Base-by-base conservation (phyloP, 2,113 vertebrate species). In the Brachypodius melanocephalos region DNA sequence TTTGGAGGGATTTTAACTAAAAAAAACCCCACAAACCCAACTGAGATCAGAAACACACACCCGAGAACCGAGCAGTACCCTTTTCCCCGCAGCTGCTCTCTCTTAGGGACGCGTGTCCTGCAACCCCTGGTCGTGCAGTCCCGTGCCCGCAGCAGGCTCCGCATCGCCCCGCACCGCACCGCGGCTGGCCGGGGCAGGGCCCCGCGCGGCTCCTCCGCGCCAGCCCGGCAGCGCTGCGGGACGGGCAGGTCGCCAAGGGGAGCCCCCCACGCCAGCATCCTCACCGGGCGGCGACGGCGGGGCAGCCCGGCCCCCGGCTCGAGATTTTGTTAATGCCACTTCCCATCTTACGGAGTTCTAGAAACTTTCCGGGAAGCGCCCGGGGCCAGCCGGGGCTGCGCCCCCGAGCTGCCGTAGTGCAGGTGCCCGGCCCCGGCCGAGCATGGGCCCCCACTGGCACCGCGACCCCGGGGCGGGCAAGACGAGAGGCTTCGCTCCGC, bases 81-180 rank as follows among this genome's bases (percentile, higher is more conserved):
- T 36, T 17, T 29, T 28, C 34, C 17, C 90, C 3, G 46, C 61
- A 34, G 68, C 26, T 7, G 5, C 8, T 22, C 17, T 13, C 9
- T 49, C 55, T 24, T 7, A 12, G 51, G n/a, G 26, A n/a, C 6
- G 26, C 31, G 25, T n/a, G 16, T 8, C 79, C 9, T 2, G 16
- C 67, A 36, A 2, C 5, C 31, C 46, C 2, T 1, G 1, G 9
- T 31, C 32, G 25, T 2, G 2, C 1, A 2, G 40, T 51, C 40
- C 62, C 19, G 78, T 54, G 78, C 29, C 54, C n/a, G 77, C 78
- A 40, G 87, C 46, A 34, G 61, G 29, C 61, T 52, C 77, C 38
- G 86, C 86, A 81, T 3, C 28, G 36, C 52, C 8, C 66, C 46
- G 73, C 73, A 38, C 40, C 69, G 82, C 75, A 25, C 40, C 69